A percentile compares a stretch with the other conserved stretches of the same genome.
Evolutionary conservation across 2,113 vertebrate genomes (phyloP).

Genomic region (Piaya cayana): DNA sequence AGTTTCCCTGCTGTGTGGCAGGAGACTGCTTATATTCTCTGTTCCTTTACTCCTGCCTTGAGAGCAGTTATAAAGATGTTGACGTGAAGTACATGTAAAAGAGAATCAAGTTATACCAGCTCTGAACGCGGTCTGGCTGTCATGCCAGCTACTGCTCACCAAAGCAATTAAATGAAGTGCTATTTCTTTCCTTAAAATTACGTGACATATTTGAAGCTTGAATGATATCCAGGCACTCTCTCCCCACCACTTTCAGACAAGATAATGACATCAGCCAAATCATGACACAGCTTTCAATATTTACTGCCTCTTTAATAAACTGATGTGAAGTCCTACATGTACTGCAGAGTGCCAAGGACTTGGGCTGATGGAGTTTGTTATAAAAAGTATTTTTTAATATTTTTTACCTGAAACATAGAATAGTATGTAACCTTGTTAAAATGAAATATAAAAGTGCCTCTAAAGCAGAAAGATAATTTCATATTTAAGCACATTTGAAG

Average conservation of each 20-base stretch:
- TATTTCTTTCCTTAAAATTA: constrained; percentile 7
- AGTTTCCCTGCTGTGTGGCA: background rate
- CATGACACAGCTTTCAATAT: background rate
- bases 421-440: background rate
- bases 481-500: background rate
- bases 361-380: background rate
- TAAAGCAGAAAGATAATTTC: background rate
- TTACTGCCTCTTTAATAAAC: background rate
- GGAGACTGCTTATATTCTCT: background rate
- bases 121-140: background rate
- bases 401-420: background rate
- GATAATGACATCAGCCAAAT: background rate
- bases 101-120: background rate
- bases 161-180: background rate
- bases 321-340: background rate
- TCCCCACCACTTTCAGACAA: background rate
- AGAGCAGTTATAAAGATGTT: constrained; percentile 13
- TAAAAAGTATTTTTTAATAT: background rate
- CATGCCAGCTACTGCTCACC: background rate
- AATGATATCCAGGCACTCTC: background rate
- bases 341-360: background rate
- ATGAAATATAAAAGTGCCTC: background rate
- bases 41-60: background rate
- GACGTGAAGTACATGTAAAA: background rate
- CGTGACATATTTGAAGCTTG: background rate